Evolutionary conservation across 30 jellyfish, hydroid and myxozoan species (phyloP), one percentile per base, ranked within the genome.

Genomic region (Morbakka virulenta): DNA sequence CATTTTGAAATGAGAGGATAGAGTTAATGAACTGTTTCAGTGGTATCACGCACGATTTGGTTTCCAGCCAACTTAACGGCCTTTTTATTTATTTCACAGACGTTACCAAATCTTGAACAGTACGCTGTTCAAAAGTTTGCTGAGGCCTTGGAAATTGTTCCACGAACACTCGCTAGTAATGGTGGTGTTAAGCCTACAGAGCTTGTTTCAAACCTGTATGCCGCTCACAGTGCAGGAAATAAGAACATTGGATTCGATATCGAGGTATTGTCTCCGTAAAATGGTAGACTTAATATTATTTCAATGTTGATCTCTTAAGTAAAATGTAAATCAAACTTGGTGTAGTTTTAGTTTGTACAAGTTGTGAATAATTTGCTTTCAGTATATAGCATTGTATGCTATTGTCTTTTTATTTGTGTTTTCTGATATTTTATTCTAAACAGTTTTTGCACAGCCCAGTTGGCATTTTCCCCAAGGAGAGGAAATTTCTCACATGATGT

Each of bases 121-220:
- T 93, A 93, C 50, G 85, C 99, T 23, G 88, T 93, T 50, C 82
- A 84, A 41, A 94, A 82, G 36, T 94, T 69, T 72, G 96, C 95
- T 3, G 99, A 94, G 73, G 99, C 99, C 0, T 79, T 94, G 30
- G 96, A 94, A 71, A 79, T 69, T 4, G 89, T 94, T 64, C 96
- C 97, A 9, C 96, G 95, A 34, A 86, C 97, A 14, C 72, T 94
- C 83, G 99, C 99, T 13, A 97, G 78, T 35, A 93, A 88, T 65
- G 95, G 97, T 11, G 99, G 99, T 20, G 76, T 79, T 20, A 93
- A 87, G 50, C 94, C 96, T 11, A 84, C 96, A 0, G 99, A 93
- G 72, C 71, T 87, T 36, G 72, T 93, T 11, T 93, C 99, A 26
- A 93, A 81, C 49, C 72, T 93, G 41, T 88, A 94, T 80, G 97